Evolutionary conservation across 2,888 invertebrate genomes (phyloP).

Genomic region (Coronaproctus castanopsis): DNA sequence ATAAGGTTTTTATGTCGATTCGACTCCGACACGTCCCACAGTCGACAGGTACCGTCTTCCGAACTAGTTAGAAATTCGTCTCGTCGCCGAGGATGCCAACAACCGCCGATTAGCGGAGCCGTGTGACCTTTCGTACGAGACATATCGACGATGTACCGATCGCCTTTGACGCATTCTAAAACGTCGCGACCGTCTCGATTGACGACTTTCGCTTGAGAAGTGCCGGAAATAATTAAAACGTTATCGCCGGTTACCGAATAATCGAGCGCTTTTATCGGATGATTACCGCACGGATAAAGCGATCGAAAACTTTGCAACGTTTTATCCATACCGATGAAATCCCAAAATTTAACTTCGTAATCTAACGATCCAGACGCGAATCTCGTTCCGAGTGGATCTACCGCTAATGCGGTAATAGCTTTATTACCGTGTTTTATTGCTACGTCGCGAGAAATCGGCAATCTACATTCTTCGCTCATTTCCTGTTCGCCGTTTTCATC

Average conservation of each 20-base stretch:
- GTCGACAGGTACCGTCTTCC: constrained; percentile 74
- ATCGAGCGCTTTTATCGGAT: constrained; percentile 72
- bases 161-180: constrained; percentile 81
- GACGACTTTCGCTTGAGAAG: constrained; percentile 78
- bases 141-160: constrained; percentile 90
- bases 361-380: constrained; percentile 80
- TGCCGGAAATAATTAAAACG: constrained; percentile 77
- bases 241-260: constrained; percentile 89
- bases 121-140: constrained; percentile 81
- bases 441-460: constrained; percentile 57
- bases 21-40: constrained; percentile 71
- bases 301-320: constrained; percentile 76
- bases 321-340: constrained; percentile 96
- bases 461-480: neutral
- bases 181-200: constrained; percentile 88
- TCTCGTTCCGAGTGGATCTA: constrained; percentile 86
- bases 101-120: constrained; percentile 68
- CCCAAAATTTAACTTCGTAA: constrained; percentile 93
- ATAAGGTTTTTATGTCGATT: constrained; percentile 55
- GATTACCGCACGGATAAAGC: constrained; percentile 85
- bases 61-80: constrained; percentile 90
- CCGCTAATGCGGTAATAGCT: constrained; percentile 70
- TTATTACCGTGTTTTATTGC: constrained; percentile 73
- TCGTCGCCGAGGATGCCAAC: constrained; percentile 78
- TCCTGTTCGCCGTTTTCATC: neutral